Percentiles rank a stretch among this genome's conserved stretches.
These are phyloP conservation scores for Bombus polaris DNA, from an alignment of 1,140 invertebrate species.

Conservation along the genomic window DNA sequence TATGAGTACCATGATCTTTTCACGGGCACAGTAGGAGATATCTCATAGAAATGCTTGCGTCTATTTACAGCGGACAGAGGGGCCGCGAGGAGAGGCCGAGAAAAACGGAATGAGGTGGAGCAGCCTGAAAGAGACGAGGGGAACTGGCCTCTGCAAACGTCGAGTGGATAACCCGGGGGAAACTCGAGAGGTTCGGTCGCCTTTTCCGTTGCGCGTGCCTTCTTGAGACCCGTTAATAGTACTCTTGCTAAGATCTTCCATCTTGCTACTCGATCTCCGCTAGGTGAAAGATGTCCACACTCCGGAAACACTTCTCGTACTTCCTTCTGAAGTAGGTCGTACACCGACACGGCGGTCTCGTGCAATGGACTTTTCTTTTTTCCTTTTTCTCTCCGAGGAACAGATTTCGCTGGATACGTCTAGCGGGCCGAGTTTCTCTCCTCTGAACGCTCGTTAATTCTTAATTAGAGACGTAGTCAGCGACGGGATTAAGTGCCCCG, in stretches of 20 bases:
- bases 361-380: slow-evolving; percentile 4
- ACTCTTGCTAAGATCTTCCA: slow-evolving; percentile 61
- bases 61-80: slow-evolving; percentile 58
- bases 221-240: slow-evolving; percentile 52
- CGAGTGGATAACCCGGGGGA: slow-evolving; percentile 55
- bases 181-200: slow-evolving; percentile 55
- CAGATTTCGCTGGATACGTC: not conserved
- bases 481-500: not conserved
- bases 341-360: slow-evolving; percentile 7
- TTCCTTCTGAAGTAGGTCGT: slow-evolving; percentile 43
- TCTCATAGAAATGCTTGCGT: slow-evolving; percentile 64
- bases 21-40: slow-evolving; percentile 56
- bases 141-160: slow-evolving; percentile 58
- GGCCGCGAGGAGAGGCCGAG: slow-evolving; percentile 5
- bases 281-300: slow-evolving; percentile 45
- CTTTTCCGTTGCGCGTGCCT: slow-evolving; percentile 55
- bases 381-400: not conserved
- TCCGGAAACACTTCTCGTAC: slow-evolving; percentile 52
- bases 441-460: slow-evolving; percentile 20
- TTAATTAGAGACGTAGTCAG: slow-evolving; percentile 32
- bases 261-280: slow-evolving; percentile 53
- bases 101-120: slow-evolving; percentile 11
- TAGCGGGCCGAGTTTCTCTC: slow-evolving; percentile 9
- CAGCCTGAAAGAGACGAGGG: slow-evolving; percentile 46
- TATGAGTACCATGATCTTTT: slow-evolving; percentile 65